Evolutionary conservation across 1,140 invertebrate species (phyloP).

Genomic region (Aphelenchoides avenae): DNA sequence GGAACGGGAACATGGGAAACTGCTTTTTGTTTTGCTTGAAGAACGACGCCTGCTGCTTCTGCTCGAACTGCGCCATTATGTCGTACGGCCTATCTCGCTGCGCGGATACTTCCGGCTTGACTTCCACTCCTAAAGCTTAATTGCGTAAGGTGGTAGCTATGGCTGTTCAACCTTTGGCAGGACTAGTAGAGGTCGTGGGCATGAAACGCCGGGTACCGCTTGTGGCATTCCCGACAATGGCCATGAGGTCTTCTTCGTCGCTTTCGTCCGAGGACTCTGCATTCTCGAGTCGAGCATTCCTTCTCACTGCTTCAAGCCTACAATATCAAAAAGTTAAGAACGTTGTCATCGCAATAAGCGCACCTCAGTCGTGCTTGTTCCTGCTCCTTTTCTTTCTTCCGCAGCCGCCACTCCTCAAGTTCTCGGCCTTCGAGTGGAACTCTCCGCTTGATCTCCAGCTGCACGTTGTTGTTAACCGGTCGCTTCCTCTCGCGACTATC

Average conservation of each 20-base stretch:
- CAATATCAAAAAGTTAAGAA: constrained; percentile 10
- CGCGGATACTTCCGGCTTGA: constrained; percentile 19
- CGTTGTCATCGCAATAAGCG: constrained; percentile 4
- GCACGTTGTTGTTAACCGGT: constrained; percentile 24
- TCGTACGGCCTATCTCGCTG: too few relatives aligned
- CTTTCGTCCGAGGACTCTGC: constrained; percentile 60
- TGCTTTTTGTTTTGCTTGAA: constrained; percentile 73
- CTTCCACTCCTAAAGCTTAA: constrained; percentile 24
- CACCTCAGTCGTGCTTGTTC: constrained; percentile 58
- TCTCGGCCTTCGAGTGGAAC: constrained; percentile 82
- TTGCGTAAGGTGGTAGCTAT: too few relatives aligned
- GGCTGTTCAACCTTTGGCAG: too few relatives aligned
- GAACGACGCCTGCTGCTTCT: constrained; percentile 31
- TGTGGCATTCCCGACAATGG: too few relatives aligned
- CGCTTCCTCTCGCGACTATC: constrained; percentile 40
- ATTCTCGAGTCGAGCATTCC: constrained; percentile 41
- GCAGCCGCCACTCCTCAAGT: constrained; percentile 79
- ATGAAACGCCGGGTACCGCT: too few relatives aligned
- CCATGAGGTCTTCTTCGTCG: constrained; percentile 42
- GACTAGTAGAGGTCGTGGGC: too few relatives aligned
- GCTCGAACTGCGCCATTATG: constrained; percentile 45
- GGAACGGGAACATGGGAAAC: constrained; percentile 91
- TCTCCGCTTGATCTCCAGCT: constrained; percentile 58
- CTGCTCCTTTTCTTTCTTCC: constrained; percentile 60
- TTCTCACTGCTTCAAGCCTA: constrained; percentile 41